These are phyloP conservation scores for Tipula unca DNA, from an alignment of 2,888 invertebrate genomes.

Conservation along the genomic window DNA sequence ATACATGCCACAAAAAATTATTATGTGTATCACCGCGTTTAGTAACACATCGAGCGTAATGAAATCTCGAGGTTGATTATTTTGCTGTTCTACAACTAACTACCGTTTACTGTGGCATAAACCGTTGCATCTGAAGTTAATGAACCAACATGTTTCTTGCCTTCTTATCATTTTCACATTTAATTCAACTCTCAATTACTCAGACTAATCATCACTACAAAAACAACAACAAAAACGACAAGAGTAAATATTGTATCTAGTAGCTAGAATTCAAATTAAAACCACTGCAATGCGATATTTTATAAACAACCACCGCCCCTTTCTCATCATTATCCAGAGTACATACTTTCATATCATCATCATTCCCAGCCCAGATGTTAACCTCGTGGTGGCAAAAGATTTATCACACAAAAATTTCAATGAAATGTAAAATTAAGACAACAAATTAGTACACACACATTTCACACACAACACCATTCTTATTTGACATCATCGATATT, in stretches of 20 bases:
- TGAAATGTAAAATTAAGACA: background rate
- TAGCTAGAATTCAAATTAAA: background rate
- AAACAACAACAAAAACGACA: background rate
- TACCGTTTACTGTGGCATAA: no score
- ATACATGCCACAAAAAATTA: no score
- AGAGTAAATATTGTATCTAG: background rate
- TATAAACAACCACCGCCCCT: background rate
- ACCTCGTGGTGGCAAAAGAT: background rate
- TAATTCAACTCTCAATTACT: background rate
- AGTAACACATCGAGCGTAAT: no score
- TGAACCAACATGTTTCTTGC: background rate
- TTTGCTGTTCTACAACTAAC: no score
- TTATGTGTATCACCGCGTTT: no score
- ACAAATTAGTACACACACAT: background rate
- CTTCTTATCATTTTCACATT: background rate
- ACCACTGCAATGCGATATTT: background rate
- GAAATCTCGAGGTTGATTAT: no score
- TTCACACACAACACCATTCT: background rate
- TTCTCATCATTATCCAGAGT: background rate
- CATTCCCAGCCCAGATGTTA: background rate
- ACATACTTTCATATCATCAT: background rate
- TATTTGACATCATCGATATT: background rate
- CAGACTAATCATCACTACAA: background rate
- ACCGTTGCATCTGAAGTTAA: background rate
- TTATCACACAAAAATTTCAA: background rate